These are phyloP conservation scores for Python bivittatus DNA, from an alignment of 2,113 vertebrate species.

Conservation along the genomic window DNA sequence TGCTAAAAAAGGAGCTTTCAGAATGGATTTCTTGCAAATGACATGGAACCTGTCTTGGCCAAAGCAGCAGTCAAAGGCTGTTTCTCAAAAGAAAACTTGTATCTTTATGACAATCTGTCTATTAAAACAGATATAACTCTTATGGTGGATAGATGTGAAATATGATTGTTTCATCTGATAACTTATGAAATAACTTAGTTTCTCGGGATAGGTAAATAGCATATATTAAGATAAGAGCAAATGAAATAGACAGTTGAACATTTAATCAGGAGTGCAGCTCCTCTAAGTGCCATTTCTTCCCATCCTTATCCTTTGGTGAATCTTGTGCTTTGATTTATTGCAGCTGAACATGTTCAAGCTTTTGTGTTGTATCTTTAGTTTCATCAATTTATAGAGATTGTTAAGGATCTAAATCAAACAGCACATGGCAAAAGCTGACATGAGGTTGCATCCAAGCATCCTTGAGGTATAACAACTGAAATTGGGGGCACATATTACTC, in stretches of 20 bases:
- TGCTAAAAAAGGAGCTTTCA: background rate
- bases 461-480: background rate
- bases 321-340: background rate
- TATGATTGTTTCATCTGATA: background rate
- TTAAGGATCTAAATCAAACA: background rate
- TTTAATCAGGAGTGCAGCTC: background rate
- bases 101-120: background rate
- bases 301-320: background rate
- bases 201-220: background rate
- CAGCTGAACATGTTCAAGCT: background rate
- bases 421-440: background rate
- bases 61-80: background rate
- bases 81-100: background rate
- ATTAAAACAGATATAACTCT: background rate
- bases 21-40: background rate
- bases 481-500: background rate
- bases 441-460: background rate
- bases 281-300: background rate
- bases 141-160: background rate
- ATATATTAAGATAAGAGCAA: background rate
- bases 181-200: background rate
- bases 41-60: background rate
- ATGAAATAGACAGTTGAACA: background rate
- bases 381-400: background rate
- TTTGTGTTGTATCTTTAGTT: background rate